Evolutionary conservation across 92 coral and sea anemone genomes (phyloP), one percentile per base, ranked within the genome.

Genomic region (Palythoa grandis): DNA sequence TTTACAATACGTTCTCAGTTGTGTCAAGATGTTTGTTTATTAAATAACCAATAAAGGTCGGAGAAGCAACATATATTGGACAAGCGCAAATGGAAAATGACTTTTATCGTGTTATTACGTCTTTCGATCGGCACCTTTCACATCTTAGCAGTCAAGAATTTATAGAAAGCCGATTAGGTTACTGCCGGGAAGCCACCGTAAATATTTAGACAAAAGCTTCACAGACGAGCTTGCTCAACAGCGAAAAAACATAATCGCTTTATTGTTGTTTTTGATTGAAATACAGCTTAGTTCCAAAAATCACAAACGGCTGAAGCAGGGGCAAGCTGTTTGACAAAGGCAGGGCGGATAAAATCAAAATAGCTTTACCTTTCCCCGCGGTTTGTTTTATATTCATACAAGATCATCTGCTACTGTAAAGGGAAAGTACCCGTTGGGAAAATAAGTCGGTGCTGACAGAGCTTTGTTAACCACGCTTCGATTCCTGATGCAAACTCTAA

Each of bases 11-110:
- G 86, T 75, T 70, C 68, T 89, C 94, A 91, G 91, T 94, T 92
- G 93, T 94, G 93, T 90, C 95, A 88, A 89, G 90, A 88, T 94
- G 88, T 94, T 94, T 94, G 93, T 94, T 94, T 92, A 92, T 92
- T 88, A 94, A 94, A 89, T 92, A 93, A 72, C 92, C 86, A 94
- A 92, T 92, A 92, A 86, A 73, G 88, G 90, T 79, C 52, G 47
- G 70, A 16, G 40, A 83, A 93, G 90, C 92, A 92, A 90, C 98
- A 79, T 43, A 43, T 93, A 91, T 79, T 82, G 88, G 87, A 79
- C 40, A 76, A 47, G 61, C 47, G 29, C 63, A 17, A 50, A 47
- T 20, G 74, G n/a, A 48, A 35, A 25, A 66, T 80, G 85, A 73
- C 85, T 66, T 80, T 80, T 80, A 80, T 80, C 85, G 63, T 60